Conservation (phyloP, 1,140 invertebrate genomes). For the Polypedilum vanderplanki region DNA sequence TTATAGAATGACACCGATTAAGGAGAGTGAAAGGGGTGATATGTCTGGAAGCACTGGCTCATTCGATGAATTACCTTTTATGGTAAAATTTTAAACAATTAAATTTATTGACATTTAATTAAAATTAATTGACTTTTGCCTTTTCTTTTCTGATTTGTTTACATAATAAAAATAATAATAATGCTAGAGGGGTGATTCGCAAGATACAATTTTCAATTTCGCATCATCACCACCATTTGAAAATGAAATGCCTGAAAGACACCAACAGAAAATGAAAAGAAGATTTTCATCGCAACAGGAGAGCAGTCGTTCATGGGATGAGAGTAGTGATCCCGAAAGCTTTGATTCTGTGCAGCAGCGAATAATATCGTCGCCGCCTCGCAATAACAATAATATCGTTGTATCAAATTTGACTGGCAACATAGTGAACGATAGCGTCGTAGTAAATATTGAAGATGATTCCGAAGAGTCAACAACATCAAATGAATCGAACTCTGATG, state of each 20-base stretch:
- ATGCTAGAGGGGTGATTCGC: conserved; percentile 49
- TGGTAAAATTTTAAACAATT: conserved; percentile 47
- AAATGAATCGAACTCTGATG: background rate
- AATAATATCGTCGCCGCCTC: background rate
- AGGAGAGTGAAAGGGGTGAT: conserved; percentile 35
- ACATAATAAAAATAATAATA: background rate
- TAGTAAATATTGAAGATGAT: conserved; percentile 40
- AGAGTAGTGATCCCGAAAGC: conserved; percentile 46
- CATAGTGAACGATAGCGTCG: conserved; percentile 39
- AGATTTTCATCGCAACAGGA: background rate
- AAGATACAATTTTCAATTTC: conserved; percentile 48
- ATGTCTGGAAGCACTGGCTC: conserved; percentile 43
- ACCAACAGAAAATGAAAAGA: conserved; percentile 29
- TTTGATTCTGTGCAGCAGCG: conserved; percentile 34
- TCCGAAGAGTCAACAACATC: conserved; percentile 34
- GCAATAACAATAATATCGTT: conserved; percentile 37
- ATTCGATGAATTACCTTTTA: conserved; percentile 47
- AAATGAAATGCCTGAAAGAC: conserved; percentile 35
- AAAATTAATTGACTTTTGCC: too few relatives aligned
- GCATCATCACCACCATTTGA: conserved; percentile 48
- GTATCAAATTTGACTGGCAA: conserved; percentile 39
- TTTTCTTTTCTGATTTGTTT: background rate
- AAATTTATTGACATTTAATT: conserved; percentile 35
- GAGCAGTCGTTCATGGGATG: conserved; percentile 46
- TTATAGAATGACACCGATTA: conserved; percentile 37